Evolutionary conservation across 2,113 vertebrate genomes (phyloP).

Genomic region (Corvus moneduloides): DNA sequence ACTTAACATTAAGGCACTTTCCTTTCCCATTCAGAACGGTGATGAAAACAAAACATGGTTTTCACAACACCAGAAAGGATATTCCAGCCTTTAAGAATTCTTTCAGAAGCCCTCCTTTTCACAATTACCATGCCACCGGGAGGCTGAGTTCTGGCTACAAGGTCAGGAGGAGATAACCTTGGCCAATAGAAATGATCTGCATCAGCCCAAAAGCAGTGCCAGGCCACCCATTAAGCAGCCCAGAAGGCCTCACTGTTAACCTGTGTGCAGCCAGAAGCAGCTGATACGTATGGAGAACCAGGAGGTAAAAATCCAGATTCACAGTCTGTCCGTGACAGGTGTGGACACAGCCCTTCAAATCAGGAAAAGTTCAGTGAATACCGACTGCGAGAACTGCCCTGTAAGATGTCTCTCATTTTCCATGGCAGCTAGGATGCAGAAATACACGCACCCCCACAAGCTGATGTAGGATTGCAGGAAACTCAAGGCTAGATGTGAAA

Average conservation of each 20-base stretch:
- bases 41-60: neutral
- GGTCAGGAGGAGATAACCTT: constrained; percentile 37
- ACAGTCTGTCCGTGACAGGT: neutral
- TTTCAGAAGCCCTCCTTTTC: neutral
- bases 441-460: neutral
- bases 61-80: neutral
- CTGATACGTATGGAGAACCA: neutral
- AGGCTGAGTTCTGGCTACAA: constrained; percentile 8
- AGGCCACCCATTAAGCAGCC: constrained; percentile 17
- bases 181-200: constrained; percentile 27
- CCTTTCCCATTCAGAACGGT: accelerated
- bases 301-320: constrained; percentile 4
- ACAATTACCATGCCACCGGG: accelerated
- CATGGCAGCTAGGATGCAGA: neutral
- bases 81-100: neutral
- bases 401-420: neutral
- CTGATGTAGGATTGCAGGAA: neutral
- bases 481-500: constrained; percentile 2
- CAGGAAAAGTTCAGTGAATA: neutral
- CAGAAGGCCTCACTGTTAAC: neutral
- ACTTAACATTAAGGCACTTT: neutral
- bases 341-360: neutral
- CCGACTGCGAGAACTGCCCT: neutral
- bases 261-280: neutral
- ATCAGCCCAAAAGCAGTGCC: neutral